phyloP scores from a whole-genome alignment of 1,140 invertebrate genomes.

The Centruroides vittatus region DNA sequence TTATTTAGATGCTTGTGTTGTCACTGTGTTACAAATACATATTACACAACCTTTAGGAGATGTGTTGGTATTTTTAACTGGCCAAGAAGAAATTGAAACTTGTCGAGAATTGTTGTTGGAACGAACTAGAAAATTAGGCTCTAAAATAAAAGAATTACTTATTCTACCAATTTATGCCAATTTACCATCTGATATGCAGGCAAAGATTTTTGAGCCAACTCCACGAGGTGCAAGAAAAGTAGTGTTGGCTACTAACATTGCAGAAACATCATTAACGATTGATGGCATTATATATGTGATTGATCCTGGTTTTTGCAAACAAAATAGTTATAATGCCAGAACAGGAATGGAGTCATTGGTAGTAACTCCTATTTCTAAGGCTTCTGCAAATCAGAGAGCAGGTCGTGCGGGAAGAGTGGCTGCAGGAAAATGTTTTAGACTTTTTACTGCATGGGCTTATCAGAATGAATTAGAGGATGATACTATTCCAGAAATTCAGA shows the following conservation, averaged over 20 bases:
- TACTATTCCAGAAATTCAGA: conserved; percentile 93
- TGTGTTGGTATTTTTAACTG: conserved; percentile 92
- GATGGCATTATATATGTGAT: conserved; percentile 99
- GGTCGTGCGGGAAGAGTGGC: conserved; percentile 83
- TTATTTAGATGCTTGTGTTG: conserved; percentile 93
- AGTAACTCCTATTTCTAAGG: conserved; percentile 94
- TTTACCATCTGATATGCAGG: conserved; percentile 95
- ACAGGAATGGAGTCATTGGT: conserved; percentile 97
- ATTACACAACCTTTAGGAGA: conserved; percentile 84
- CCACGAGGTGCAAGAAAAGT: conserved; percentile 85
- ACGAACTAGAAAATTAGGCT: conserved; percentile 72
- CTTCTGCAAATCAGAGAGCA: conserved; percentile 73
- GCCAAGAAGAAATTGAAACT: conserved; percentile 88
- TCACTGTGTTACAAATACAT: conserved; percentile 95
- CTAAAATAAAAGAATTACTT: conserved; percentile 82
- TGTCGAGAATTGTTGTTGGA: conserved; percentile 64
- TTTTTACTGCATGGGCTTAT: conserved; percentile 63
- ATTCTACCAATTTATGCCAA: conserved; percentile 97
- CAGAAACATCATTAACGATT: conserved; percentile 97
- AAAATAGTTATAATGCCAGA: conserved; percentile 96
- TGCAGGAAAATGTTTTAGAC: conserved; percentile 92
- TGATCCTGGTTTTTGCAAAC: conserved; percentile 97
- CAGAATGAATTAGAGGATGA: conserved; percentile 96
- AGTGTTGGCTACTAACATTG: conserved; percentile 96
- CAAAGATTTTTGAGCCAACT: conserved; percentile 68